Evolutionary conservation across 2,113 vertebrate species (phyloP).

Genomic region (Crotophaga sulcirostris): DNA sequence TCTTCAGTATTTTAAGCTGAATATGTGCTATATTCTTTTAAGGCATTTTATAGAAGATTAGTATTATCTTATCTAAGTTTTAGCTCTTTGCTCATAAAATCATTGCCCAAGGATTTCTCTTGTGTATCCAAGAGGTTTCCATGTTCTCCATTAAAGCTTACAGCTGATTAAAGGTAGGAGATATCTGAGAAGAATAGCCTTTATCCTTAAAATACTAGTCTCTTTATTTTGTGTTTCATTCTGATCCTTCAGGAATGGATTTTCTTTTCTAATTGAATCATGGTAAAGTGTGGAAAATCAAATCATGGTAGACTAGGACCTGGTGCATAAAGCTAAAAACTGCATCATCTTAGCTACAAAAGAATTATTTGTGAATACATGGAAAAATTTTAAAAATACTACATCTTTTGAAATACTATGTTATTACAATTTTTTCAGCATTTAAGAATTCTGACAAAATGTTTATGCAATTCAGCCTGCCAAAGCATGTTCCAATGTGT

Average conservation of each 20-base stretch:
- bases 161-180: too few species aligned
- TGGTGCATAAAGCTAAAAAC: not conserved
- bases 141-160: too few species aligned
- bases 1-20: too few species aligned
- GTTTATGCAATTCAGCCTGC: not conserved
- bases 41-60: too few species aligned
- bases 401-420: not conserved
- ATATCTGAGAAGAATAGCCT: too few species aligned
- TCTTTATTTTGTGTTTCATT: not conserved
- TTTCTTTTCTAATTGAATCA: not conserved
- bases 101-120: too few species aligned
- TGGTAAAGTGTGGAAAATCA: not conserved
- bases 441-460: not conserved
- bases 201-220: too few species aligned
- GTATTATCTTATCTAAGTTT: too few species aligned
- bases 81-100: too few species aligned
- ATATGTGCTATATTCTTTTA: too few species aligned
- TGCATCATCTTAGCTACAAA: not conserved
- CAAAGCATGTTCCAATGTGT: not conserved
- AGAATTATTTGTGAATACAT: not conserved
- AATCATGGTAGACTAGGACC: not conserved
- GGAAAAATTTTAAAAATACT: not conserved
- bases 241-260: not conserved
- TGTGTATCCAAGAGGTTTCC: too few species aligned
- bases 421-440: not conserved